A percentile compares a stretch with the other conserved stretches of the same genome.
phyloP scores from a whole-genome alignment of 1,140 invertebrate genomes.

The Globodera rostochiensis region DNA sequence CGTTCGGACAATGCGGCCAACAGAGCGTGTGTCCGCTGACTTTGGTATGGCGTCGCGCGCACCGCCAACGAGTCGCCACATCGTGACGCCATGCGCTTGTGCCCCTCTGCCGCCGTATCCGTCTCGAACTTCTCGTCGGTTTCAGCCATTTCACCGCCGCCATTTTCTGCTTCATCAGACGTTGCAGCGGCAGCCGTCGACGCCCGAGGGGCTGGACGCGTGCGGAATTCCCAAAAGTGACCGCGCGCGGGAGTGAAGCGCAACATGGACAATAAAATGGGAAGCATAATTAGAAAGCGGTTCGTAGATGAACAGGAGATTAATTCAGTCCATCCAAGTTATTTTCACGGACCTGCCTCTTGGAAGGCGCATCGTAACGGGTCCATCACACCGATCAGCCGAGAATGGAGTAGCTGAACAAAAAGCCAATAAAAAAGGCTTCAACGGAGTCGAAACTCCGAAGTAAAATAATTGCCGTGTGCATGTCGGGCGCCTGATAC shows the following conservation, averaged over 20 bases:
- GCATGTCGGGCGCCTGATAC: constrained; percentile 93
- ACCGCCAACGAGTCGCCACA: background rate
- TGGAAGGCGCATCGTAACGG: constrained; percentile 50
- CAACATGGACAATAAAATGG: constrained; percentile 1
- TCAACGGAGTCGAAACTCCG: too few species aligned
- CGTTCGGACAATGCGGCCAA: background rate
- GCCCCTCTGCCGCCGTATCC: background rate
- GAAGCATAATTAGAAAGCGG: constrained; percentile 15
- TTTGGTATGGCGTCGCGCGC: background rate
- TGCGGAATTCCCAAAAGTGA: constrained; percentile 40
- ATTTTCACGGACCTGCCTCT: constrained; percentile 19
- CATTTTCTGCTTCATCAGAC: background rate
- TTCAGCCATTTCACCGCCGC: background rate
- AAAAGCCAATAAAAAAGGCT: too few species aligned
- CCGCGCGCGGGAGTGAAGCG: constrained; percentile 34
- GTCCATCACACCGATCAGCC: constrained; percentile 75
- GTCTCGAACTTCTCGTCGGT: background rate
- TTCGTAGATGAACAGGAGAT: background rate
- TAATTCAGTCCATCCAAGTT: constrained; percentile 1
- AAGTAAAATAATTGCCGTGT: constrained; percentile 72
- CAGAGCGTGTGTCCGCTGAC: background rate
- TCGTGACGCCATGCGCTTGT: background rate
- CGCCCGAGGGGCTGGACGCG: background rate
- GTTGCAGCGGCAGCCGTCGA: background rate
- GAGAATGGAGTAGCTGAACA: constrained; percentile 76